These are phyloP conservation scores for Tetranychus truncatus DNA, from an alignment of 2,888 invertebrate genomes.

Conservation along the genomic window DNA sequence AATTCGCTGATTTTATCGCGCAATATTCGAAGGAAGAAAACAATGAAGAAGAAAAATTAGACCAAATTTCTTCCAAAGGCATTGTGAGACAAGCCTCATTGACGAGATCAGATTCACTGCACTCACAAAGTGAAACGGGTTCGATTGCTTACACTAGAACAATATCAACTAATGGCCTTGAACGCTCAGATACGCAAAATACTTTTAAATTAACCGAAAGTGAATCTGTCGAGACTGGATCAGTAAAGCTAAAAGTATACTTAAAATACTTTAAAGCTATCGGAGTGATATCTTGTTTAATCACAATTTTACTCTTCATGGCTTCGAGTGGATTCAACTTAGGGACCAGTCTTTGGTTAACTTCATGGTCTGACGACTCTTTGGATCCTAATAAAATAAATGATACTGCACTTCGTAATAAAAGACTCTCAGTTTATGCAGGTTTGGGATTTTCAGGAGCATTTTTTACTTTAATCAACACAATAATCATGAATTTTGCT, in stretches of 20 bases:
- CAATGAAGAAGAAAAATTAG: conserved; percentile 25
- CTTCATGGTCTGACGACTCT: conserved; percentile 24
- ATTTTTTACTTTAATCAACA: not conserved
- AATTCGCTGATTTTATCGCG: conserved; percentile 40
- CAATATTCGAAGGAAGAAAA: conserved; percentile 34
- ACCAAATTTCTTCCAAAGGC: not conserved
- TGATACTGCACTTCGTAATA: not conserved
- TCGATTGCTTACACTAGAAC: not conserved
- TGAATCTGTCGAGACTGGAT: conserved; percentile 20
- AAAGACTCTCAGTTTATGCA: not conserved
- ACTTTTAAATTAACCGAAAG: conserved; percentile 17
- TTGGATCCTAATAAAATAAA: not conserved
- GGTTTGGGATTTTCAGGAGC: not conserved
- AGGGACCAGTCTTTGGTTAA: conserved; percentile 27
- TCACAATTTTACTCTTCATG: conserved; percentile 31
- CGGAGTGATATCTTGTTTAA: conserved; percentile 37
- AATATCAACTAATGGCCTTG: not conserved
- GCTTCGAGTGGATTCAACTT: conserved; percentile 15
- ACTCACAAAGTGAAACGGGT: not conserved
- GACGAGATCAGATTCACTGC: too few relatives aligned
- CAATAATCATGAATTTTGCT: not conserved
- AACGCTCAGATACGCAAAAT: not conserved
- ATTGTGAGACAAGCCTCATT: not conserved
- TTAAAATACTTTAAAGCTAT: conserved; percentile 20
- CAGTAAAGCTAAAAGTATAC: conserved; percentile 22